Conservation (phyloP, 2,113 vertebrate genomes). For the Gadus chalcogrammus region DNA sequence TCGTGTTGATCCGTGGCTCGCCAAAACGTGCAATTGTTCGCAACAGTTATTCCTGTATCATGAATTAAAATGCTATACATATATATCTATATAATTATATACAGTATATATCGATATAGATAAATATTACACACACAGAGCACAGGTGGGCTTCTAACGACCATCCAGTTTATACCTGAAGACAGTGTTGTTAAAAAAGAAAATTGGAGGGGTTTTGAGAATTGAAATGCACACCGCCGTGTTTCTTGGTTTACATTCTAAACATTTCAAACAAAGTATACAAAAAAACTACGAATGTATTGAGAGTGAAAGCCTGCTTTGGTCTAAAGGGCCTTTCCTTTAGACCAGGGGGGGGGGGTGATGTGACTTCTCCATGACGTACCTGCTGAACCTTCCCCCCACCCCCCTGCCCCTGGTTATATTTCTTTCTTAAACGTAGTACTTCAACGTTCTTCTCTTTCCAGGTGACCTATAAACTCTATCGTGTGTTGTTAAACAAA, state of each 20-base stretch:
- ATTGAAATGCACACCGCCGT: constrained; percentile 9
- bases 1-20: constrained; percentile 38
- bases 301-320: constrained; percentile 1
- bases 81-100: too few species aligned
- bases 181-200: not conserved
- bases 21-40: constrained; percentile 35
- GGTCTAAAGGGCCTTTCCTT: constrained; percentile 20
- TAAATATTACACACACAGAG: too few species aligned
- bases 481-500: constrained; percentile 47
- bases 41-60: constrained; percentile 27
- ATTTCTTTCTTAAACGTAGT: constrained; percentile 75
- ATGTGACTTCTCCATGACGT: constrained; percentile 43
- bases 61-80: too few species aligned
- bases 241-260: constrained; percentile 40
- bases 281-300: constrained; percentile 43
- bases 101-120: too few species aligned
- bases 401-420: constrained; percentile 22
- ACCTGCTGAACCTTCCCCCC: not conserved
- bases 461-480: constrained; percentile 50
- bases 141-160: constrained; percentile 3
- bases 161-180: constrained; percentile 7
- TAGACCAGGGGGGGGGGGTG: constrained; percentile 21
- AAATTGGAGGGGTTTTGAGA: not conserved
- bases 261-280: not conserved
- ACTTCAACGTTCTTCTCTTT: constrained; percentile 79